Percentiles rank a stretch among this genome's conserved stretches.
These are phyloP conservation scores for Lepidurus apus DNA, from an alignment of 1,140 invertebrate genomes.

Conservation along the genomic window DNA sequence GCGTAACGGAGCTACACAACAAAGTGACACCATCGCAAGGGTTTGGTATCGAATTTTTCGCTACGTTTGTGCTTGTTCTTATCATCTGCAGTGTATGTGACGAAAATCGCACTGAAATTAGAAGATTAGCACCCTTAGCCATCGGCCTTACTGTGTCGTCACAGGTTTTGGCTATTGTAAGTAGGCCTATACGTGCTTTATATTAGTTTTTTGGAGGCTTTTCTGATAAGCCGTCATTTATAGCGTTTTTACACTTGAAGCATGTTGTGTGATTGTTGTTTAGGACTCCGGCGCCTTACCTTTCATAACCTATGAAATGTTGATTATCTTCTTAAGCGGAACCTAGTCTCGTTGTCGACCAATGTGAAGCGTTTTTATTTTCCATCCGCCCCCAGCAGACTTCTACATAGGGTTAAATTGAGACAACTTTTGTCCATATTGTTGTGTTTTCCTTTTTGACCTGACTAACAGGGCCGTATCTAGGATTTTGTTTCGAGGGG, in stretches of 20 bases:
- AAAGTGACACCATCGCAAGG: conserved; percentile 61
- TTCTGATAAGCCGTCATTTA: no score
- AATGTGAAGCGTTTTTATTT: no score
- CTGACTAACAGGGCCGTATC: no score
- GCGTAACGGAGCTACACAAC: conserved; percentile 50
- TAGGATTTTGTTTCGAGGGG: no score
- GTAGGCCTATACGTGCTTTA: conserved; percentile 43
- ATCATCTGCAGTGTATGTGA: conserved; percentile 84
- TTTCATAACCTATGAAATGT: neutral
- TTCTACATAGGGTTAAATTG: no score
- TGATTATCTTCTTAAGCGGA: no score
- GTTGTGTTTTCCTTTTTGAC: no score
- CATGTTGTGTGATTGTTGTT: neutral
- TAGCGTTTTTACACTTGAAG: no score
- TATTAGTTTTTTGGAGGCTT: neutral
- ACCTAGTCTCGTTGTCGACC: no score
- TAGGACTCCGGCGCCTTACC: neutral
- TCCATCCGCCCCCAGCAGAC: no score
- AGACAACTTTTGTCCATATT: no score
- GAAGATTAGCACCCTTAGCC: conserved; percentile 77
- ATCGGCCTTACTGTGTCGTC: conserved; percentile 80
- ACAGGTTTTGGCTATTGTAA: conserved; percentile 76
- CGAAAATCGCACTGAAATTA: conserved; percentile 65
- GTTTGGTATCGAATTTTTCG: conserved; percentile 72
- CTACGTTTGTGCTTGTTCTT: conserved; percentile 81